Percentiles rank a stretch among this genome's conserved stretches.
These are phyloP conservation scores for Acridotheres tristis DNA, from an alignment of 2,797 vertebrate species.

Conservation along the genomic window DNA sequence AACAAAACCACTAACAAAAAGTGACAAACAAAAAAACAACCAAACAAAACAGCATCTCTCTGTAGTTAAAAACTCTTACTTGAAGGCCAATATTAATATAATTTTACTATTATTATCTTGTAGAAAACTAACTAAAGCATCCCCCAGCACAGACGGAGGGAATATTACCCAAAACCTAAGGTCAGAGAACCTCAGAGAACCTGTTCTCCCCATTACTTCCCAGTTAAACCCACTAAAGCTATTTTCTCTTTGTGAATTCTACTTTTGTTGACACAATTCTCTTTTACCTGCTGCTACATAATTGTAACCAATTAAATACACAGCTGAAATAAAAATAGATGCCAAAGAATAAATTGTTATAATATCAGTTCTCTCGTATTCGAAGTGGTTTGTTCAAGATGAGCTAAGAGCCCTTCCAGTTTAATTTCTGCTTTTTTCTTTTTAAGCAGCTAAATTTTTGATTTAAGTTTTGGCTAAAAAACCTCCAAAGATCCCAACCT, in stretches of 20 bases:
- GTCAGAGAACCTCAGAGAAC: background rate
- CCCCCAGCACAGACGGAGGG: background rate
- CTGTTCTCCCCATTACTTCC: background rate
- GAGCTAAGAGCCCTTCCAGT: background rate
- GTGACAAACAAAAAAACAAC: background rate
- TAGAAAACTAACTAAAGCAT: background rate
- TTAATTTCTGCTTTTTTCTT: background rate
- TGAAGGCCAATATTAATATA: background rate
- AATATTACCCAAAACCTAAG: background rate
- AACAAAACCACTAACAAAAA: background rate
- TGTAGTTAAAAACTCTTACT: background rate
- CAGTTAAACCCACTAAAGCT: background rate
- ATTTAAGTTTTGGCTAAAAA: background rate
- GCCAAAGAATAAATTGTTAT: background rate
- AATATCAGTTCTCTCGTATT: background rate
- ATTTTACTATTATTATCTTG: background rate
- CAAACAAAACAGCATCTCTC: background rate
- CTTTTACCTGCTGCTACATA: background rate
- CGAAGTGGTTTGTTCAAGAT: background rate
- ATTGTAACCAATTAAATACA: background rate
- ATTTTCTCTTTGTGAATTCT: background rate
- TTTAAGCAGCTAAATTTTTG: background rate
- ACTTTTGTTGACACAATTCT: background rate
- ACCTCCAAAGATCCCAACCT: background rate
- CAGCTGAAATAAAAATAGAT: background rate